Evolutionary conservation across 2,113 vertebrate species (phyloP).

Genomic region (Pterocles gutturalis): DNA sequence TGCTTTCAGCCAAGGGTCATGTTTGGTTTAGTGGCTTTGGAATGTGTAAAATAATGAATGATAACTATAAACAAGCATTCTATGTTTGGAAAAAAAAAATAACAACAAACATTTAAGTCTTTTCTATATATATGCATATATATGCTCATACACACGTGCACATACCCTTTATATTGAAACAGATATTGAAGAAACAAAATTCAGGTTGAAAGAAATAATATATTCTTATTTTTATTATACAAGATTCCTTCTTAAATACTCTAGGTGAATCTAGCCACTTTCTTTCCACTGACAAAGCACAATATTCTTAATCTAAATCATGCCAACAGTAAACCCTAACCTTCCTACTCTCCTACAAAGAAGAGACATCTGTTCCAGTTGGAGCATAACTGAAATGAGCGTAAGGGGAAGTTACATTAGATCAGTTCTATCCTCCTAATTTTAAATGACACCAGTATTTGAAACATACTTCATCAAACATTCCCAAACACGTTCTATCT

Average conservation of each 20-base stretch:
- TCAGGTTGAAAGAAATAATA: background rate
- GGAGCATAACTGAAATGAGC: background rate
- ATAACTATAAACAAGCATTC: background rate
- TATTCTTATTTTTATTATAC: background rate
- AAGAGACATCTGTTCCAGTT: background rate
- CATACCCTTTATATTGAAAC: background rate
- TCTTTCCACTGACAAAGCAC: background rate
- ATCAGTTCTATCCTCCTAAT: slow-evolving; percentile 44
- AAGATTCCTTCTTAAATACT: background rate
- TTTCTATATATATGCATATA: background rate
- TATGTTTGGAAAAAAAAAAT: background rate
- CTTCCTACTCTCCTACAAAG: background rate
- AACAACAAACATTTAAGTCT: background rate
- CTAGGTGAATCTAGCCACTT: background rate
- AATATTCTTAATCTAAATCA: background rate
- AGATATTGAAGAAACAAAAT: background rate
- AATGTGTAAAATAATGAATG: slow-evolving; percentile 10
- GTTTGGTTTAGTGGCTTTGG: slow-evolving; percentile 8
- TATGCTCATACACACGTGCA: accelerated
- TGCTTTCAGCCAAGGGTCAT: slow-evolving; percentile 15
- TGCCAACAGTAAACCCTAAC: background rate
- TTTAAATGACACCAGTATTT: slow-evolving; percentile 48
- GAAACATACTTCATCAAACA: slow-evolving; percentile 39
- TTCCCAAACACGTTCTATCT: background rate
- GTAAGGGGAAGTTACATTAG: background rate